Base-by-base conservation (phyloP, 2,888 invertebrate species). In the Luffia ferchaultella region DNA sequence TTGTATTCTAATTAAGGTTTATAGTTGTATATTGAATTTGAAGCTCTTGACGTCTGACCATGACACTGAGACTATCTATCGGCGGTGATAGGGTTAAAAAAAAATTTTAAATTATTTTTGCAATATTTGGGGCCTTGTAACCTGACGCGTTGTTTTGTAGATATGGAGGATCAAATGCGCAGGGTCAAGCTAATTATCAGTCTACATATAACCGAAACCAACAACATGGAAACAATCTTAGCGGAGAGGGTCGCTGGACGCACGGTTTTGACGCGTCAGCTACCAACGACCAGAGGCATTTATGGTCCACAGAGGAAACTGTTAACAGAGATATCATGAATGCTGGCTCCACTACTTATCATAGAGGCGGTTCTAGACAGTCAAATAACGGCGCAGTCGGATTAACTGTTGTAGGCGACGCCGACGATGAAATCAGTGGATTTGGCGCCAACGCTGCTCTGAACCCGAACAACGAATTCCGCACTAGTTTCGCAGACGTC, bases 221-320 rank as follows among this genome's bases (percentile, higher is more conserved):
- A 30, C 30, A 30, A 12, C 12, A 55, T 45, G 47, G 49, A 15
- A 56, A 53, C 18, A 50, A 54, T 20, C 55, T 57, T 46, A 53
- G 45, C 16, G 42, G 47, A 5, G 61, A 60, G 46, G 58, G 59
- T 1, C 59, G 18, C 15, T 46, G 52, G 47, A n/a, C 42, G 18
- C 47, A 50, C 30, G 16, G 45, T 0, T 49, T 42, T 42, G 30
- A 47, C 45, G 17, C 40, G 2, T 45, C 48, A 7, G 45, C 19
- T 19, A 16, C 41, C 2, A 30, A 30, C 12, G 48, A 50, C 20
- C 46, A 46, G 54, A 61, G 20, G 20, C 74, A 70, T 1, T 67
- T 73, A 45, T 82, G 74, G 76, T 75, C 74, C 1, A 84, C 84
- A 0, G 83, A 84, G 2, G 85, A 85, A 63, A 82, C 79, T 0